Percentiles rank a stretch among this genome's conserved stretches.
phyloP scores from a whole-genome alignment of 2,797 vertebrate species.

The Sternotherus odoratus region DNA sequence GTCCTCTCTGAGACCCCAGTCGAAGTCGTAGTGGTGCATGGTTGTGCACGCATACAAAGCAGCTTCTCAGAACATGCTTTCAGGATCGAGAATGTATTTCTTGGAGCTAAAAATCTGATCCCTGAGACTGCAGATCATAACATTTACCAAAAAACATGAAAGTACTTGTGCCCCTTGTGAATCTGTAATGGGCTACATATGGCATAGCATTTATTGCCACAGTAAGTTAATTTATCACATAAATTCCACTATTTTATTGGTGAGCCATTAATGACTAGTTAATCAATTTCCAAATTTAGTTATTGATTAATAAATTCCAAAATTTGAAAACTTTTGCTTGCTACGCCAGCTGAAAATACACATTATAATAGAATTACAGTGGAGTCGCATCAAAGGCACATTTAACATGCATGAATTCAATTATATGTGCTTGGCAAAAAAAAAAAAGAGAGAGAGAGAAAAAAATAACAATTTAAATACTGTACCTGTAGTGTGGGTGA shows the following conservation, averaged over 20 bases:
- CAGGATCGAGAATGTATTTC: background rate
- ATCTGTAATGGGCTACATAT: background rate
- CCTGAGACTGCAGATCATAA: background rate
- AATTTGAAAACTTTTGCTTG: background rate
- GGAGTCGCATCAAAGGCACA: too few species aligned
- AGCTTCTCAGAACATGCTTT: constrained; percentile 9
- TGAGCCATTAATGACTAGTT: background rate
- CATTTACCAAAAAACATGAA: background rate
- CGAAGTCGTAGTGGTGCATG: background rate
- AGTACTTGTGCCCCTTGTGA: fast-evolving
- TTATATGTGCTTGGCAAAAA: too few species aligned
- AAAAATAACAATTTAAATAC: too few species aligned
- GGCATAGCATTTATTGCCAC: background rate
- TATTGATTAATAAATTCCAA: background rate
- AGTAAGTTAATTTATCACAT: background rate
- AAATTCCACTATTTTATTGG: background rate
- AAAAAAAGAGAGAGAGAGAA: too few species aligned
- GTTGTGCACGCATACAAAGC: background rate
- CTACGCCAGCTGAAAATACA: background rate
- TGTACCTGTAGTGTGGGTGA: too few species aligned
- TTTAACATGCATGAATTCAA: too few species aligned
- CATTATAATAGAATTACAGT: background rate
- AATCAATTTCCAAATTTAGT: background rate
- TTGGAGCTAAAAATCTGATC: background rate
- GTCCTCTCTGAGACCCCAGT: constrained; percentile 6